phyloP scores from a whole-genome alignment of 2,797 vertebrate species.

The Mycteria americana region DNA sequence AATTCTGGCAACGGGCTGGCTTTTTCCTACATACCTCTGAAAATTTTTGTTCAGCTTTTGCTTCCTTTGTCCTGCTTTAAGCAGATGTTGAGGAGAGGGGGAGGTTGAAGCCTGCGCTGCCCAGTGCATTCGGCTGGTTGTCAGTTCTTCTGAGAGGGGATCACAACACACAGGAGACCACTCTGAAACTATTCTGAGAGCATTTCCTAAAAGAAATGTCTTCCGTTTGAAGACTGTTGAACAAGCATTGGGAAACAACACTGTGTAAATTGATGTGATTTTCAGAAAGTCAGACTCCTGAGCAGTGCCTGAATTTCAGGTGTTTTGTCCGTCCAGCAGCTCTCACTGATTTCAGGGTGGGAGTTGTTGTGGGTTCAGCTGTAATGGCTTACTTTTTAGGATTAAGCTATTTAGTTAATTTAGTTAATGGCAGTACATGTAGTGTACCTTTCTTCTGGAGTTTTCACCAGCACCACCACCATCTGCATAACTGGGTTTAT shows the following conservation, averaged over 20 bases:
- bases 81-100: neutral
- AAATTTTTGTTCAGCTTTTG: neutral
- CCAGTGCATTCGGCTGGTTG: neutral
- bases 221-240: neutral
- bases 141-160: neutral
- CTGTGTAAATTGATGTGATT: neutral
- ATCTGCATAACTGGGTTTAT: neutral
- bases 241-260: neutral
- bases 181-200: neutral
- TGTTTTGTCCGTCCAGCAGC: neutral
- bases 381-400: neutral
- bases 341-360: neutral
- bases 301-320: neutral
- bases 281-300: neutral
- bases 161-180: neutral
- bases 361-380: neutral
- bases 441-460: neutral
- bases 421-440: neutral
- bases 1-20: neutral
- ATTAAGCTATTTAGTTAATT: neutral
- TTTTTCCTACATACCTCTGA: neutral
- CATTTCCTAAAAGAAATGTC: neutral
- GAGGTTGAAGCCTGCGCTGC: neutral
- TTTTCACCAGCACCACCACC: neutral
- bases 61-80: neutral